phyloP scores from a whole-genome alignment of 2,888 invertebrate species.

The Parnassius glacialis region DNA sequence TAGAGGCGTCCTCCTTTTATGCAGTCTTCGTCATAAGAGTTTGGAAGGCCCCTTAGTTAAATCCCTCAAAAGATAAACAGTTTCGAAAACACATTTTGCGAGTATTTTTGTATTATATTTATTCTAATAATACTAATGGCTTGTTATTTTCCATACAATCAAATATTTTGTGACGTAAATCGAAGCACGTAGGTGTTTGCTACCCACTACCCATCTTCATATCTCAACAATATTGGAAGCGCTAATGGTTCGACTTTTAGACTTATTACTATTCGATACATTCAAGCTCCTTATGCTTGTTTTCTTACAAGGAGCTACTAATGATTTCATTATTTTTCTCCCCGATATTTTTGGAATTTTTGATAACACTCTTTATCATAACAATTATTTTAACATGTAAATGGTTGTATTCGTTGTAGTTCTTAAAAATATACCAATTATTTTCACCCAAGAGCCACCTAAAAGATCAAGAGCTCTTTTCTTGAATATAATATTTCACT shows the following conservation, averaged over 20 bases:
- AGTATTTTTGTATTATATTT: too few species aligned
- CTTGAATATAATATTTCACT: too few species aligned
- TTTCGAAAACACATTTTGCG: too few species aligned
- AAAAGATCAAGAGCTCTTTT: too few species aligned
- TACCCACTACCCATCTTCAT: slow-evolving; percentile 4
- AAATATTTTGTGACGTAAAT: too few species aligned
- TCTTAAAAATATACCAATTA: neutral
- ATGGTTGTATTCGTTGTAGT: neutral
- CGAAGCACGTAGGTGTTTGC: neutral
- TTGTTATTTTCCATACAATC: slow-evolving; percentile 1
- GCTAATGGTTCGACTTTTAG: neutral
- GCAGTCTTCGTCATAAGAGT: too few species aligned
- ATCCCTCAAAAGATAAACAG: too few species aligned
- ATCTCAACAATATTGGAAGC: neutral
- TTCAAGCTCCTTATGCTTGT: slow-evolving; percentile 12
- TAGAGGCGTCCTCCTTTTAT: too few species aligned
- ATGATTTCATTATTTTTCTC: slow-evolving; percentile 1
- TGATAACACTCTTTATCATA: too few species aligned
- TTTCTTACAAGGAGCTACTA: slow-evolving; percentile 9
- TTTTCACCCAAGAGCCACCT: neutral
- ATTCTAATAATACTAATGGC: neutral
- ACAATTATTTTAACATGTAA: neutral
- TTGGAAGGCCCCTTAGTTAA: too few species aligned
- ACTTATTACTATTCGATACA: neutral
- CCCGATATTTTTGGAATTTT: slow-evolving; percentile 1